Evolutionary conservation across 1,140 invertebrate genomes (phyloP).

Genomic region (Achroia grisella): DNA sequence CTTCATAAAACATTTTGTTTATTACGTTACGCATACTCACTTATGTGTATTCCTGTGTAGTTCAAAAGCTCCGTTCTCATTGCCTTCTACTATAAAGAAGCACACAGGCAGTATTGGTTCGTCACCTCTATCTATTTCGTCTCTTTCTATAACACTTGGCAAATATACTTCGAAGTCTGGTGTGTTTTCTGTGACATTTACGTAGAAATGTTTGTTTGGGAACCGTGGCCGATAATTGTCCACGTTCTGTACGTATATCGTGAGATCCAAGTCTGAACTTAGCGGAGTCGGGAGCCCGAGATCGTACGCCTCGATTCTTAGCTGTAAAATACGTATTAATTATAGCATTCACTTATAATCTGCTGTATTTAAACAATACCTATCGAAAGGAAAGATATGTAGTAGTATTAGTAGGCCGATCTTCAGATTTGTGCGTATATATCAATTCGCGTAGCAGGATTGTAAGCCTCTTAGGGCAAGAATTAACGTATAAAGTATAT

Average conservation of each 20-base stretch:
- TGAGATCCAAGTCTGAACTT: slow-evolving; percentile 90
- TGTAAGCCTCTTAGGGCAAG: no score
- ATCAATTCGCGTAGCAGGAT: no score
- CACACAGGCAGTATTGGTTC: slow-evolving; percentile 86
- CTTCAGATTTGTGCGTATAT: no score
- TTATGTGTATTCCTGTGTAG: slow-evolving; percentile 84
- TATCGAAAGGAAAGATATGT: no score
- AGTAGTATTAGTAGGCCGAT: no score
- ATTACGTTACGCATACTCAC: no score
- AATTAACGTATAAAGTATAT: no score
- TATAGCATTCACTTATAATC: no score
- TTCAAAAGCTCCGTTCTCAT: slow-evolving; percentile 81
- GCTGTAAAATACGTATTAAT: slow-evolving; percentile 69
- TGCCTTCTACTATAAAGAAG: slow-evolving; percentile 90
- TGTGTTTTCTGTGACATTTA: slow-evolving; percentile 90
- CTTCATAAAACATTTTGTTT: no score
- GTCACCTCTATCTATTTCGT: slow-evolving; percentile 87
- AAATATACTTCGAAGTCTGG: slow-evolving; percentile 78
- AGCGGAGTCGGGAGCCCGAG: slow-evolving; percentile 88
- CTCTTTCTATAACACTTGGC: slow-evolving; percentile 88
- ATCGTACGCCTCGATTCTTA: slow-evolving; percentile 92
- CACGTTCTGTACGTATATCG: slow-evolving; percentile 91
- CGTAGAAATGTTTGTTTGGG: slow-evolving; percentile 79
- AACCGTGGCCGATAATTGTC: slow-evolving; percentile 94
- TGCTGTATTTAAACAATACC: no score